Base-by-base conservation (phyloP, 2,797 vertebrate genomes). In the Macrochelys suwanniensis region DNA sequence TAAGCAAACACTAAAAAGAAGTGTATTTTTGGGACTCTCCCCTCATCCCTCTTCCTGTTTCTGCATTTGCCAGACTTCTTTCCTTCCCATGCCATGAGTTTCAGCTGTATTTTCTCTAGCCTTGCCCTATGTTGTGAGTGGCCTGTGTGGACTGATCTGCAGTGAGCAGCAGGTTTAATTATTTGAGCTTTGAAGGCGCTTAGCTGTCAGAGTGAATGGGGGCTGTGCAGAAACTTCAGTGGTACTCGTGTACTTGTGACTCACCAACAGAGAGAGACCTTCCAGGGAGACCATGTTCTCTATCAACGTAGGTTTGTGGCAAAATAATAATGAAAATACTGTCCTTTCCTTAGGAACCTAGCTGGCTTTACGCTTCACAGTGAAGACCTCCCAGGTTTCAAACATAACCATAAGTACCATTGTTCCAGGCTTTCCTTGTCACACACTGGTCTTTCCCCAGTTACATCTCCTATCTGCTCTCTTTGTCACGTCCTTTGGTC, bases 311-410 rank as follows among this genome's bases (percentile, higher is more conserved):
- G 28, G 33, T 65, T 65, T 33, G 31, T 65, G 31, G 61, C 33
- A 65, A 65, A 57, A 65, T 65, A 59, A 59, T 45, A 78, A 45
- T 45, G 31, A 78, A 78, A 78, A 31, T 78, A 19, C 19, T 78
- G 21, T 78, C 11, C 12, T 78, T 21, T 31, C 71, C 28, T 47
- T 80, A 97, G 96, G 94, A 93, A 82, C 45, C 87, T 97, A 92
- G 89, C 93, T 96, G 50, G 92, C 92, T 65, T 95, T 91, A 53
- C 90, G 61, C n/a, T 96, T 94, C n/a, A 90, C 95, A 11, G 84
- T 96, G 49, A 91, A 93, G 77, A 89, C 90, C 17, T 95, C 93
- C 13, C 96, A 96, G 91, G 96, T 96, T 80, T 76, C 96, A 53
- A 94, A 96, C 83, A 94, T 97, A 85, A 96, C 50, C 31, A 93